Evolutionary conservation across 2,797 vertebrate genomes (phyloP).

Genomic region (Aphelocoma californica): DNA sequence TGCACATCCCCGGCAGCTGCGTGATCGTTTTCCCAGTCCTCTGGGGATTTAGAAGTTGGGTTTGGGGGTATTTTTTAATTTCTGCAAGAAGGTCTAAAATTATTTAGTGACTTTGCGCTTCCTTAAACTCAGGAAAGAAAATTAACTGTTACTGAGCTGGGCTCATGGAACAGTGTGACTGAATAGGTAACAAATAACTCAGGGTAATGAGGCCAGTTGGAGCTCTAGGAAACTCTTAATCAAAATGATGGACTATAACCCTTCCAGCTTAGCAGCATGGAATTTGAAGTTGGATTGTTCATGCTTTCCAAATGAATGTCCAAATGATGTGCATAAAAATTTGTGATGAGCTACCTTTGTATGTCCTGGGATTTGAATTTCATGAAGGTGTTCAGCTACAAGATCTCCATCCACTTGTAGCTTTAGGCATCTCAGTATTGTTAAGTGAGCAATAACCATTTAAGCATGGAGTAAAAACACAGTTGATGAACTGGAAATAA

Average conservation of each 20-base stretch:
- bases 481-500: conserved; percentile 53
- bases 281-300: background rate
- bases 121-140: background rate
- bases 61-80: background rate
- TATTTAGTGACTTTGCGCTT: background rate
- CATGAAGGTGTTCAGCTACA: conserved; percentile 15
- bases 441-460: conserved; percentile 55
- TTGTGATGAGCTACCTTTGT: background rate
- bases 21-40: background rate
- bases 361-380: conserved; percentile 6
- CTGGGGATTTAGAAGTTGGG: background rate
- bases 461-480: conserved; percentile 37
- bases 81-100: background rate
- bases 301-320: background rate
- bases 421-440: background rate
- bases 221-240: background rate
- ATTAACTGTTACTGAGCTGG: background rate
- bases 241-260: background rate
- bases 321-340: background rate
- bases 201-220: background rate
- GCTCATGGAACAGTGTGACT: background rate
- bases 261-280: background rate
- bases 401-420: background rate
- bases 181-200: background rate
- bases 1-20: background rate